A percentile compares a stretch with the other conserved stretches of the same genome.
Conservation (phyloP, 2,797 vertebrate genomes). For the Sylvilagus floridanus region DNA sequence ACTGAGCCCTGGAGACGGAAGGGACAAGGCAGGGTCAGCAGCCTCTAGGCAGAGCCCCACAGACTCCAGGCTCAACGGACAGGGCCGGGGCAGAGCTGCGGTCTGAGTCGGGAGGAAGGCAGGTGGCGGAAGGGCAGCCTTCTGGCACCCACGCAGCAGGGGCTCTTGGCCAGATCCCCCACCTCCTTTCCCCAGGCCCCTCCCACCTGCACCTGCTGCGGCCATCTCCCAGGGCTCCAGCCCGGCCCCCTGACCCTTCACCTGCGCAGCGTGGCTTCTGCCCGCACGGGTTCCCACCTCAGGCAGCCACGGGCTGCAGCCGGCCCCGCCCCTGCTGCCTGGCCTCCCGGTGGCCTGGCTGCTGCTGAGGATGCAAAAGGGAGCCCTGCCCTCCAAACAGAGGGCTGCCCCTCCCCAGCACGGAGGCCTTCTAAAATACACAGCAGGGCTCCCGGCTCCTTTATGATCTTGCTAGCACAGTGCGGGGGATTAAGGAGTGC, state of each 20-base stretch:
- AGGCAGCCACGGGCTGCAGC: background rate
- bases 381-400: background rate
- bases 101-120: background rate
- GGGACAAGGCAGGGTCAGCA: constrained; percentile 5
- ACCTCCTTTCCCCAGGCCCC: background rate
- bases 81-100: background rate
- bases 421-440: constrained; percentile 9
- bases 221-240: too few relatives aligned
- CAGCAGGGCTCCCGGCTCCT: background rate
- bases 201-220: background rate
- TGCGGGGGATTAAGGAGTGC: background rate
- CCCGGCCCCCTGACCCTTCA: background rate
- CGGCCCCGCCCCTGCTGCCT: background rate
- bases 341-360: background rate
- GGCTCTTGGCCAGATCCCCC: background rate
- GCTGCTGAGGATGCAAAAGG: background rate
- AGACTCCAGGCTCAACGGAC: background rate
- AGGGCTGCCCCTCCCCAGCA: background rate
- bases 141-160: background rate
- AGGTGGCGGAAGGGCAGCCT: background rate
- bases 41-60: background rate
- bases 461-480: constrained; percentile 26
- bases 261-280: background rate
- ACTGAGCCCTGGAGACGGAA: constrained; percentile 88
- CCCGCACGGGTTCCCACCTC: background rate